Evolutionary conservation across 2,888 invertebrate species (phyloP).

Genomic region (Yponomeuta sedellus): DNA sequence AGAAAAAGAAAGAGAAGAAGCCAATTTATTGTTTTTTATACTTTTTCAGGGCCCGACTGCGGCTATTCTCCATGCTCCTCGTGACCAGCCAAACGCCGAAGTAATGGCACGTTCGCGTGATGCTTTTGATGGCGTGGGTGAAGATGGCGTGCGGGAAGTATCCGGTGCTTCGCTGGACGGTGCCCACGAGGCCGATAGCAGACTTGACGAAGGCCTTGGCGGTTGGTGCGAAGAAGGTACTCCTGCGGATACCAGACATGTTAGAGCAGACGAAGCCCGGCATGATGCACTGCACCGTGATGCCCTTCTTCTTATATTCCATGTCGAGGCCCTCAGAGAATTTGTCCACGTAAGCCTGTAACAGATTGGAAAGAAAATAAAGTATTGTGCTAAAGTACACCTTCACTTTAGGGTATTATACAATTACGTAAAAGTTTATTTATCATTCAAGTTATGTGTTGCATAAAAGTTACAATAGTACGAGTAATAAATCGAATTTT

Average conservation of each 20-base stretch:
- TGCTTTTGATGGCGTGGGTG: constrained; percentile 59
- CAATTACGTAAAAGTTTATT: no score
- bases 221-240: constrained; percentile 85
- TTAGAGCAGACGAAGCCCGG: constrained; percentile 95
- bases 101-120: constrained; percentile 69
- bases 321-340: constrained; percentile 85
- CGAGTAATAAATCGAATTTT: no score
- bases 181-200: constrained; percentile 83
- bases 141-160: constrained; percentile 83
- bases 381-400: no score
- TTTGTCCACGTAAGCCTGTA: constrained; percentile 87
- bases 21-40: constrained; percentile 58
- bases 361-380: constrained; percentile 20
- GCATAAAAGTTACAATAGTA: no score
- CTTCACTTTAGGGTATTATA: no score
- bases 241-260: constrained; percentile 87
- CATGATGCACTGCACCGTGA: constrained; percentile 86
- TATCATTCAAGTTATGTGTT: no score
- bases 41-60: constrained; percentile 75
- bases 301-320: constrained; percentile 84
- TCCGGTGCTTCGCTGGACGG: constrained; percentile 82
- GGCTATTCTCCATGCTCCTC: constrained; percentile 80
- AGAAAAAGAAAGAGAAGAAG: constrained; percentile 10
- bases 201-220: constrained; percentile 83
- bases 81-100: constrained; percentile 79